phyloP scores from a whole-genome alignment of 2,888 invertebrate species.

The Diarsia mendica region DNA sequence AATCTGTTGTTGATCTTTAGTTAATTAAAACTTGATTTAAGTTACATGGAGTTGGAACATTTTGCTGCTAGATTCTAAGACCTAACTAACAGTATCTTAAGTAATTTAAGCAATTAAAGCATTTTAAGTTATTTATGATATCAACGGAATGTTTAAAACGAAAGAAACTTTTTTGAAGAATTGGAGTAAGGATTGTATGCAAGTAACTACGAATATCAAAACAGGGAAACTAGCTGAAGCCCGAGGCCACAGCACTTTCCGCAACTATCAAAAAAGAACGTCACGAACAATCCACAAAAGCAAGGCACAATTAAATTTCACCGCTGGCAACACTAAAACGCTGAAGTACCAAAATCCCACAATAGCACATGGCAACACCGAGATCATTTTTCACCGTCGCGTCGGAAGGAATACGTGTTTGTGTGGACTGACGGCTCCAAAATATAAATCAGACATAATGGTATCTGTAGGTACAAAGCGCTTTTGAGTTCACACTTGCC shows the following conservation, averaged over 20 bases:
- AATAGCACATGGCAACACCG: slow-evolving; percentile 65
- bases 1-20: slow-evolving; percentile 42
- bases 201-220: neutral
- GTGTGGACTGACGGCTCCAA: slow-evolving; percentile 77
- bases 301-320: slow-evolving; percentile 60
- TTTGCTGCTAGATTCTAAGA: slow-evolving; percentile 8
- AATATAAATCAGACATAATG: slow-evolving; percentile 78
- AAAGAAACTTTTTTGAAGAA: neutral
- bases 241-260: slow-evolving; percentile 4
- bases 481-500: slow-evolving; percentile 61
- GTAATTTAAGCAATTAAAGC: too few species aligned
- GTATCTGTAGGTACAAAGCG: slow-evolving; percentile 63
- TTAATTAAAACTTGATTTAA: slow-evolving; percentile 52
- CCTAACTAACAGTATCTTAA: neutral
- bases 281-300: slow-evolving; percentile 43
- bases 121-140: slow-evolving; percentile 9
- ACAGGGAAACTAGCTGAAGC: neutral
- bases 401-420: slow-evolving; percentile 72
- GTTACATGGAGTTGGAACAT: slow-evolving; percentile 4
- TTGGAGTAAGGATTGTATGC: neutral
- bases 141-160: neutral
- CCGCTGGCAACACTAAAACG: slow-evolving; percentile 56
- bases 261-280: slow-evolving; percentile 24
- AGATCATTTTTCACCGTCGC: slow-evolving; percentile 80
- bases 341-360: slow-evolving; percentile 52